Evolutionary conservation across 2,797 vertebrate species (phyloP), one percentile per base, ranked within the genome.

Genomic region (Aulostomus chinensis): DNA sequence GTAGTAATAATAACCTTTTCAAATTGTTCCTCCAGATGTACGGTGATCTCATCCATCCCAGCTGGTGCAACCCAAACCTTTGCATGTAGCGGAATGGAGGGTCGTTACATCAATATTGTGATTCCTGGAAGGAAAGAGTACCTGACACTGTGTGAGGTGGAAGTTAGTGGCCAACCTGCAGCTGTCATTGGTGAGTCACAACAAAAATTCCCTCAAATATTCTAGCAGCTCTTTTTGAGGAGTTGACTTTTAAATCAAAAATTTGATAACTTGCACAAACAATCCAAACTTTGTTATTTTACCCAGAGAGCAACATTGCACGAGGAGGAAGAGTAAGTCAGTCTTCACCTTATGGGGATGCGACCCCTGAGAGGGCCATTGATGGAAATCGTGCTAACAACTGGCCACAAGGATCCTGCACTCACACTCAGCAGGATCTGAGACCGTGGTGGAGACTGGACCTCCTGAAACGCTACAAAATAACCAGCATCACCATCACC

Each of bases 401-500:
- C 42, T 68, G 50, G 15, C 39, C 50, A 14, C 21, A 68, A 1
- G 56, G 64, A 39, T 54, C 53, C 45, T 46, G 31, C 17, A 72
- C 17, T 24, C 57, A 32, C 11, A 70, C 76, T 58, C 9, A 36
- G 13, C 8, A n/a, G 1, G 9, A 22, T 5, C 1, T 7, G 1
- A 15, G n/a, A 1, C 49, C 57, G 15, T 65, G 48, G 49, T 60
- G 43, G 49, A 66, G 55, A 35, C 14, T 70, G 30, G 67, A 70
- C 45, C 67, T 70, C 9, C 37, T 9, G 2, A 39, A 43, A 7
- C n/a, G 6, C 0, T 61, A 36, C 2, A 22, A 21, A 11, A 14
- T 68, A 24, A 22, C 9, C 5, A 46, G 13, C 2, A 40, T 68
- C 11, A 68, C 52, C 20, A 36, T 68, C 46, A 57, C 40, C 9